These are phyloP conservation scores for Linnaemya tessellans DNA, from an alignment of 2,888 invertebrate species.

Conservation along the genomic window DNA sequence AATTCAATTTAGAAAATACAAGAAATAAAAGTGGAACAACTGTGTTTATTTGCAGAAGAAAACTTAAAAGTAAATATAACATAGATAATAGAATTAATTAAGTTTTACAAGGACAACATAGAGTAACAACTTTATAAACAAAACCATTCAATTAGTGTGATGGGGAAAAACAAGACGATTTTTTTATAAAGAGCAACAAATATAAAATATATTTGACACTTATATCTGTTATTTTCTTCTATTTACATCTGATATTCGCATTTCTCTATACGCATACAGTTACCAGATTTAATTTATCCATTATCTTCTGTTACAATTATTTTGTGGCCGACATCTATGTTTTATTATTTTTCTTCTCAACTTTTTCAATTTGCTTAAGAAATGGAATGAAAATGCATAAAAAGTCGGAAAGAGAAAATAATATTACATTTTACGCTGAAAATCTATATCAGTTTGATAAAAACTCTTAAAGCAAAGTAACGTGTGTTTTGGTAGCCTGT, in stretches of 20 bases:
- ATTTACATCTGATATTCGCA: constrained; percentile 28
- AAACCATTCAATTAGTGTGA: background rate
- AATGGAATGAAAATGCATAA: constrained; percentile 20
- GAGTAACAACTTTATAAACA: constrained; percentile 27
- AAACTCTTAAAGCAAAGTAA: constrained; percentile 56
- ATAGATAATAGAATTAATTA: background rate
- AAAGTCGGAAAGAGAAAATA: constrained; percentile 24
- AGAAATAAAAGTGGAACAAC: constrained; percentile 9
- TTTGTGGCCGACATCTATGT: constrained; percentile 41
- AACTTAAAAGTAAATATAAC: constrained; percentile 42
- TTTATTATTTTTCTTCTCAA: constrained; percentile 42
- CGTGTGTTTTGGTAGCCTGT: constrained; percentile 43
- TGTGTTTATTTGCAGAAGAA: background rate
- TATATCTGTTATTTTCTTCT: constrained; percentile 26
- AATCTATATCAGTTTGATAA: constrained; percentile 55
- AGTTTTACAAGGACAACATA: background rate
- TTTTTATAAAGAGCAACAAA: constrained; percentile 39
- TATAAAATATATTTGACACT: constrained; percentile 21
- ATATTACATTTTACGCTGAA: constrained; percentile 37
- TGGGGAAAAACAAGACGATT: background rate
- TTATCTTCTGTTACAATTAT: constrained; percentile 28
- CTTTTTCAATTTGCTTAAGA: constrained; percentile 63
- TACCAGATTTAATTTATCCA: constrained; percentile 37
- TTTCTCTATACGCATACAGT: constrained; percentile 36
- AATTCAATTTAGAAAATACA: background rate